phyloP scores from a whole-genome alignment of 2,888 invertebrate genomes.

The Parasteatoda lunata region DNA sequence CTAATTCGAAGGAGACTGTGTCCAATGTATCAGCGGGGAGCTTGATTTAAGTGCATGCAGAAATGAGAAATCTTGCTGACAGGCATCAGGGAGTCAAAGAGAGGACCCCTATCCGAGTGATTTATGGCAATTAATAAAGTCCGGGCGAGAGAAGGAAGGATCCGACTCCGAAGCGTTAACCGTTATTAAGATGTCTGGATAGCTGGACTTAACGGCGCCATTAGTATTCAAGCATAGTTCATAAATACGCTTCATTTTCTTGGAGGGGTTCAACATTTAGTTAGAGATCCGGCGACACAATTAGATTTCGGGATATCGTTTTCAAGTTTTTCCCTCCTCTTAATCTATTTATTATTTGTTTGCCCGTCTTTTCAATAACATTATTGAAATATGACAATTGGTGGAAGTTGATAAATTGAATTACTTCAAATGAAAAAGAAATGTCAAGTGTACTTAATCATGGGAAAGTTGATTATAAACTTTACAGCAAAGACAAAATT shows the following conservation, averaged over 20 bases:
- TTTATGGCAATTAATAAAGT: constrained; percentile 61
- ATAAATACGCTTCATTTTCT: constrained; percentile 17
- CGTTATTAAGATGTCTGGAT: constrained; percentile 61
- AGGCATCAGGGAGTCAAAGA: constrained; percentile 1
- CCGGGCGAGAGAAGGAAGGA: constrained; percentile 23
- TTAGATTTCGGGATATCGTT: too few relatives aligned
- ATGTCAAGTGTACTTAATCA: too few relatives aligned
- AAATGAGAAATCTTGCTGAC: constrained; percentile 26
- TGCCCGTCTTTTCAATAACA: too few relatives aligned
- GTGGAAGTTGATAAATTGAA: too few relatives aligned
- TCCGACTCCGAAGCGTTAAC: constrained; percentile 6
- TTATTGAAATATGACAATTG: too few relatives aligned
- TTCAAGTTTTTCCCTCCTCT: too few relatives aligned
- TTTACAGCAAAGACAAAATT: too few relatives aligned
- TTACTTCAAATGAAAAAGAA: too few relatives aligned
- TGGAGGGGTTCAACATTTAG: not conserved
- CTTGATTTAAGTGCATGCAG: constrained; percentile 34
- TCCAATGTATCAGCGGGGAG: not conserved
- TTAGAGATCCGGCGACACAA: not conserved
- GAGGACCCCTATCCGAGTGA: constrained; percentile 21
- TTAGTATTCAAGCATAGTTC: constrained; percentile 43
- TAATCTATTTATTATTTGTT: too few relatives aligned
- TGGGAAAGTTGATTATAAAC: too few relatives aligned
- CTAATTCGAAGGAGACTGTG: constrained; percentile 16
- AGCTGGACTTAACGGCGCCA: constrained; percentile 50